Conservation (phyloP, 2,113 vertebrate species). For the Istiophorus platypterus region DNA sequence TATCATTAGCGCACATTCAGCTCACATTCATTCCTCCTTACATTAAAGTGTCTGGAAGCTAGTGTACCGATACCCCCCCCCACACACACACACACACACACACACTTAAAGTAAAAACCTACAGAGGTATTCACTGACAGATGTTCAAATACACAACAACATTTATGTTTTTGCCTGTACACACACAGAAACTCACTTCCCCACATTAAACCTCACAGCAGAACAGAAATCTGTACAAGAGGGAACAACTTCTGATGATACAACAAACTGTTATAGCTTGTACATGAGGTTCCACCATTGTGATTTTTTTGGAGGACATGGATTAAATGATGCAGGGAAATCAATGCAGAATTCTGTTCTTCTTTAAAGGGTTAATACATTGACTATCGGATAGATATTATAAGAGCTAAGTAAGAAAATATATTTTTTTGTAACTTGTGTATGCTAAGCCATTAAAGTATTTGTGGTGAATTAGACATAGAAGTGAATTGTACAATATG, state of each 20-base stretch:
- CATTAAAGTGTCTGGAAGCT: neutral
- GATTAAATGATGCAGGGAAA: neutral
- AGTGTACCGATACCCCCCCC: too few relatives aligned
- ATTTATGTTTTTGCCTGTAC: neutral
- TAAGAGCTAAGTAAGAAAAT: too few relatives aligned
- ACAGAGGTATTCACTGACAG: neutral
- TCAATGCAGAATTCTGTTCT: neutral
- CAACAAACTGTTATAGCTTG: constrained; percentile 10
- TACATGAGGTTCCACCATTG: neutral
- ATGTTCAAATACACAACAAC: neutral
- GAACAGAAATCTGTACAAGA: constrained; percentile 63
- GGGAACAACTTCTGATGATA: constrained; percentile 65
- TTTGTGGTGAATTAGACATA: too few relatives aligned
- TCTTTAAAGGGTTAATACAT: neutral
- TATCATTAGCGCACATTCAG: neutral
- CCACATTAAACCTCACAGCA: constrained; percentile 53
- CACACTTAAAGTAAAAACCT: neutral
- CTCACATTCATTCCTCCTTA: neutral
- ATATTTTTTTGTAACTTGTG: too few relatives aligned
- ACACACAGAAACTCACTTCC: constrained; percentile 58
- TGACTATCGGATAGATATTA: too few relatives aligned
- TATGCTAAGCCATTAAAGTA: too few relatives aligned
- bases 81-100: neutral
- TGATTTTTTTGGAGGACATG: neutral
- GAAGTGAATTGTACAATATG: too few relatives aligned